Conservation (phyloP, 2,113 vertebrate genomes). For the Nannospalax galili region DNA sequence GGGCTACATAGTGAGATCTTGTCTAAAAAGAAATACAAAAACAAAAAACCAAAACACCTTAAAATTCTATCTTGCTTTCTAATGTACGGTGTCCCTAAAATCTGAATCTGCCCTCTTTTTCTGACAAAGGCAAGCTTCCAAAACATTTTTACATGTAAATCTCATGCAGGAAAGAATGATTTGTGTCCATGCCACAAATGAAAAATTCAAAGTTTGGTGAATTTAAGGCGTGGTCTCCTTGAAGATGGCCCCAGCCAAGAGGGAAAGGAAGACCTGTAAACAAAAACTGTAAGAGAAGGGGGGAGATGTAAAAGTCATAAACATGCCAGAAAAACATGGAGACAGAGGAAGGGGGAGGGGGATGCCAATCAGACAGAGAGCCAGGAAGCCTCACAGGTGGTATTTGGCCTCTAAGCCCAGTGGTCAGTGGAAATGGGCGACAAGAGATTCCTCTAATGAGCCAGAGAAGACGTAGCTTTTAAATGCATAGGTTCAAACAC, state of each 20-base stretch:
- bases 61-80: not conserved
- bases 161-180: not conserved
- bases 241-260: not conserved
- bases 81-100: not conserved
- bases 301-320: not conserved
- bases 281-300: not conserved
- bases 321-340: not conserved
- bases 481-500: not conserved
- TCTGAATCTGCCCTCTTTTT: conserved; percentile 11
- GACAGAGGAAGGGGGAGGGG: not conserved
- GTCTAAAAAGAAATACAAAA: not conserved
- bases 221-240: conserved; percentile 10
- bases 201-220: not conserved
- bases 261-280: not conserved
- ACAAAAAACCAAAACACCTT: not conserved
- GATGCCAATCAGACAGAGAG: not conserved
- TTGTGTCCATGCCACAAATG: not conserved
- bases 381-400: not conserved
- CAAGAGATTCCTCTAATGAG: not conserved
- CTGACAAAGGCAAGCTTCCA: not conserved
- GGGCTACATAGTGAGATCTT: not conserved
- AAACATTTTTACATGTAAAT: conserved; percentile 41
- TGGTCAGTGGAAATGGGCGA: not conserved
- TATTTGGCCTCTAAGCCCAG: not conserved
- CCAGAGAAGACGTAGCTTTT: not conserved